Percentiles rank a stretch among this genome's conserved stretches.
These are phyloP conservation scores for Dipodomys stephensi DNA, from an alignment of 2,113 vertebrate species.

Conservation along the genomic window DNA sequence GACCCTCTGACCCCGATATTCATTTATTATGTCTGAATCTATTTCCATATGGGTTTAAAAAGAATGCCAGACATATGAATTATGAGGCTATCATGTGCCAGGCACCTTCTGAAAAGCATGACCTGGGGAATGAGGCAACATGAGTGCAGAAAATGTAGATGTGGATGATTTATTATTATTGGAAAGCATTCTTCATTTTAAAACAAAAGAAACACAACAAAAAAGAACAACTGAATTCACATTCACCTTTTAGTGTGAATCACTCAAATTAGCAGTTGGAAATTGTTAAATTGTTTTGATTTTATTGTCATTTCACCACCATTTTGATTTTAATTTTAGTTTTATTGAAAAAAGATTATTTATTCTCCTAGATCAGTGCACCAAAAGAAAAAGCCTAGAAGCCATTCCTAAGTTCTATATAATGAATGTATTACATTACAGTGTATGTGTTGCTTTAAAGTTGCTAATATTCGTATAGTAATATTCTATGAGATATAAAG, in stretches of 20 bases:
- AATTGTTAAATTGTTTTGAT: conserved; percentile 15
- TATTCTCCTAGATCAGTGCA: not conserved
- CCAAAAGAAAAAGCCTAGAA: not conserved
- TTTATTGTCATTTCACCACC: not conserved
- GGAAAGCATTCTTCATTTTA: not conserved
- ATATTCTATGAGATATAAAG: not conserved
- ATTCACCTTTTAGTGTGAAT: conserved; percentile 10
- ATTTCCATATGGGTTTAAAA: not conserved
- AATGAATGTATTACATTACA: not conserved
- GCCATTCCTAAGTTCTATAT: not conserved
- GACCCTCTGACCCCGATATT: not conserved
- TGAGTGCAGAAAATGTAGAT: not conserved
- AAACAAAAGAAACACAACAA: not conserved
- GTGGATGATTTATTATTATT: not conserved
- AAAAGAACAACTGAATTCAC: not conserved
- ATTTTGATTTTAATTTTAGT: no score
- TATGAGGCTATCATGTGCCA: not conserved
- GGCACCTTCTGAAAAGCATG: not conserved
- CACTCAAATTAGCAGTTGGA: not conserved
- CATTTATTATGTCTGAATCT: not conserved
- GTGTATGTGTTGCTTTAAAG: not conserved
- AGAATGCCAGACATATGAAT: not conserved
- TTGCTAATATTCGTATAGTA: not conserved
- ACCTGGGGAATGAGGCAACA: not conserved
- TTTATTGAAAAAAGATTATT: not conserved